Evolutionary conservation across 2,888 invertebrate species (phyloP), one percentile per base, ranked within the genome.

Genomic region (Chaitophorus viminalis): DNA sequence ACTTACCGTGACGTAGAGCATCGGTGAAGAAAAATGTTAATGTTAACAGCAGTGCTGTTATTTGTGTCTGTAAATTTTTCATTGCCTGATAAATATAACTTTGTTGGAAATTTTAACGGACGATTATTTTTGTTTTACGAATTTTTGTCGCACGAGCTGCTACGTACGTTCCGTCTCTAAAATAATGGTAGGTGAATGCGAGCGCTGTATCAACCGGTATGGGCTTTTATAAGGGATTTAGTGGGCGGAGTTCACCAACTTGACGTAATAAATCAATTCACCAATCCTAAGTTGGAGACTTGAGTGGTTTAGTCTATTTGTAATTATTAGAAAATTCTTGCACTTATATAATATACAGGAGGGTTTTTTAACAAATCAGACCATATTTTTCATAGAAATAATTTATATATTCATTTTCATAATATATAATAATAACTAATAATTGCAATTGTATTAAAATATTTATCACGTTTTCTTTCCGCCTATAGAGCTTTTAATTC

Each of bases 241-340:
- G n/a, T 84, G 84, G 83, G 84, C 36, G 88, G 78, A 31, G 88
- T 77, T 83, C 29, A 36, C 25, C 60, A 33, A 79, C 60, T 75
- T 87, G 74, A 87, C 81, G 87, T 60, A 75, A 87, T 79, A 65
- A 79, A 74, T 79, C 87, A 81, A 65, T 85, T 85, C 65, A 18
- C 84, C 84, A 85, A 85, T 85, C 84, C 84, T 9, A 1, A 33
- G 31, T 76, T 68, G 31, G n/a, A 52, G 31, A 36, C 25, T 46
- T 4, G 52, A 52, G 82, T 82, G 31, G 6, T 70, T 18, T 65
- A 46, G 33, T 79, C 36, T 79, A 36, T 79, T 36, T 60, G 11
- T 33, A 77, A 31, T 14, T 21, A 70, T 70, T 29, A 68, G 29
- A 70, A 70, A 70, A 75, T 36, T n/a, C 11, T 68, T 5, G 14